A percentile compares a stretch with the other conserved stretches of the same genome.
Evolutionary conservation across 2,888 invertebrate species (phyloP).

Genomic region (Byasa hedistus): DNA sequence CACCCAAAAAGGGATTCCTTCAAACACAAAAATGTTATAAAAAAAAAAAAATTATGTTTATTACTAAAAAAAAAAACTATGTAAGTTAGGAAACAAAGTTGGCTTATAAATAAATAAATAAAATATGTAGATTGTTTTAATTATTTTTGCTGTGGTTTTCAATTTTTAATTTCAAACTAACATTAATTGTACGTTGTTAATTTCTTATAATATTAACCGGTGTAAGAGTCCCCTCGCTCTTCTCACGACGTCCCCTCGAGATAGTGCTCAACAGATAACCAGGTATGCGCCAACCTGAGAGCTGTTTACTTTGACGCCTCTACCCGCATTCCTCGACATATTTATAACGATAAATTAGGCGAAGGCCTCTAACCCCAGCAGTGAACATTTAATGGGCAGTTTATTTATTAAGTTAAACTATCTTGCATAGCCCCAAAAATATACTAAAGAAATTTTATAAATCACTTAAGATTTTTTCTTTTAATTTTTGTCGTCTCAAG

Average conservation of each 20-base stretch:
- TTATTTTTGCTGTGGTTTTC: not conserved
- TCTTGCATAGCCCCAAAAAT: too few relatives aligned
- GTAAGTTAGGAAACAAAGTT: too few relatives aligned
- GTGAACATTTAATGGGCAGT: too few relatives aligned
- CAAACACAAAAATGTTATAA: too few relatives aligned
- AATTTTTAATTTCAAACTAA: not conserved
- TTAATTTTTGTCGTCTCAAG: too few relatives aligned
- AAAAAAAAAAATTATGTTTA: too few relatives aligned
- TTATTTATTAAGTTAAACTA: not conserved
- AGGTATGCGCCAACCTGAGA: slow-evolving; percentile 33
- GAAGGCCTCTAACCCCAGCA: not conserved
- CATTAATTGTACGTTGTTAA: not conserved
- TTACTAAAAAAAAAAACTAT: too few relatives aligned
- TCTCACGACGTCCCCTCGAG: slow-evolving; percentile 50
- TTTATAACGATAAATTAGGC: slow-evolving; percentile 7
- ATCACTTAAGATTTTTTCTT: too few relatives aligned
- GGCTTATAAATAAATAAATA: too few relatives aligned
- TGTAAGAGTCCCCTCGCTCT: slow-evolving; percentile 37
- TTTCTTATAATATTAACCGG: slow-evolving; percentile 33
- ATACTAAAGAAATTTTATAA: too few relatives aligned
- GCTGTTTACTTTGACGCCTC: slow-evolving; percentile 34
- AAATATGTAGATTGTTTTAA: not conserved
- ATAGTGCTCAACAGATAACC: slow-evolving; percentile 50
- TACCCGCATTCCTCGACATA: slow-evolving; percentile 15
- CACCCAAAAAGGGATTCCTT: too few relatives aligned